Evolutionary conservation across 2,888 invertebrate genomes (phyloP).

Genomic region (Hirtodrosophila trivittata): DNA sequence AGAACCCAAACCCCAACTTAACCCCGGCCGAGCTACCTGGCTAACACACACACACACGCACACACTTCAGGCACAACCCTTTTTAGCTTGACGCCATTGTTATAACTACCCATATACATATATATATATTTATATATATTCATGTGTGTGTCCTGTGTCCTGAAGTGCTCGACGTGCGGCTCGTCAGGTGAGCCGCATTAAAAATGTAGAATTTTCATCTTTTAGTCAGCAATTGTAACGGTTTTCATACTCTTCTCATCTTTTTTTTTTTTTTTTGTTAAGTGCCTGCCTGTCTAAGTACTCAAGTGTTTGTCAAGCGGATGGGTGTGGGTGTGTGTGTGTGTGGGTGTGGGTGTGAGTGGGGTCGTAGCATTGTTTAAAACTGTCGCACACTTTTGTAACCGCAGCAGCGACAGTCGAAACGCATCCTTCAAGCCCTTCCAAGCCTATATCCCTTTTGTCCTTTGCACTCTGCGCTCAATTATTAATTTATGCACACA

Average conservation of each 20-base stretch:
- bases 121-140: slow-evolving; percentile 18
- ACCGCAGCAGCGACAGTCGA: slow-evolving; percentile 31
- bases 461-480: slow-evolving; percentile 43
- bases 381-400: slow-evolving; percentile 68
- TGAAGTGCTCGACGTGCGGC: slow-evolving; percentile 71
- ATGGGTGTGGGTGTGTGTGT: neutral
- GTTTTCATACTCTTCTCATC: slow-evolving; percentile 26
- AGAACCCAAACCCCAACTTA: slow-evolving; percentile 1
- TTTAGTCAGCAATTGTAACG: slow-evolving; percentile 79
- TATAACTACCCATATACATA: slow-evolving; percentile 38
- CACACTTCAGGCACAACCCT: slow-evolving; percentile 47
- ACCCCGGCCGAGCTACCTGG: slow-evolving; percentile 4
- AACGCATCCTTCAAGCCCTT: slow-evolving; percentile 15
- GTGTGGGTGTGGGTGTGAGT: slow-evolving; percentile 1
- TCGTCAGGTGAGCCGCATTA: slow-evolving; percentile 79
- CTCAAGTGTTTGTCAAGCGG: slow-evolving; percentile 50
- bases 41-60: slow-evolving; percentile 20
- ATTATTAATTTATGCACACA: slow-evolving; percentile 69
- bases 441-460: slow-evolving; percentile 25
- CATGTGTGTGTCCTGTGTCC: slow-evolving; percentile 38
- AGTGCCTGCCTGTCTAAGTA: slow-evolving; percentile 78
- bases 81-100: slow-evolving; percentile 67
- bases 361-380: slow-evolving; percentile 47
- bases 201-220: slow-evolving; percentile 80
- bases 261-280: slow-evolving; percentile 31